Evolutionary conservation across 2,797 vertebrate genomes (phyloP), one percentile per base, ranked within the genome.

Genomic region (Selene dorsalis): DNA sequence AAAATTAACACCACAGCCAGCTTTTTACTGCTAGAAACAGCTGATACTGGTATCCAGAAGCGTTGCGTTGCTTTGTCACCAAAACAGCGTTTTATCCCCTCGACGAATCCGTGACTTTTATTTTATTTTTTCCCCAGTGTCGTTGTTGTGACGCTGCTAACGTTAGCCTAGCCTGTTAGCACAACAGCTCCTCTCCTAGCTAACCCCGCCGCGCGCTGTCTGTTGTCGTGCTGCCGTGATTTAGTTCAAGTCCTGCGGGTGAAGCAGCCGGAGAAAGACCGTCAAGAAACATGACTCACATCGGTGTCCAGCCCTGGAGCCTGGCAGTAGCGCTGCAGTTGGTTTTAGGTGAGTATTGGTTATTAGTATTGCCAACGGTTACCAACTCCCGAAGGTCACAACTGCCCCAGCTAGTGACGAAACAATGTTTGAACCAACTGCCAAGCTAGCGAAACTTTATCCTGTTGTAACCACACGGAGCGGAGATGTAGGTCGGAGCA

Each of bases 291-390:
- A 95, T 94, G 95, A 84, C 72, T 41, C 89, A 80, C 62, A 52
- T 68, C 60, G 57, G 39, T 48, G 75, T 79, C 48, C 89, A 82
- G 67, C 75, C 83, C 2, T 75, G 89, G 84, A 77, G 69, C 56
- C 14, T 87, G 43, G 81, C 83, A 26, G 38, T 90, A 14, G 83
- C 82, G 41, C 41, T 93, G 35, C 64, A 76, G 17, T 24, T 93
- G 66, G 56, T 95, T 70, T 80, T 94, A 28, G 92, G 95, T 95
- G 78, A 91, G 93, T 91, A 56, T 77, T 12, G 1, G 12, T 57
- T 10, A 9, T 18, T 35, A 35, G 32, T 35, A 35, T 35, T 35
- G 32, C 32, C 14, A 2, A 17, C 50, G 3, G 4, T 35, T 14
- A 39, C 22, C 8, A 47, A 47, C 56, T 7, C 32, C 24, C 50